phyloP scores from a whole-genome alignment of 2,888 invertebrate species.

The Drosophila mayaguana region DNA sequence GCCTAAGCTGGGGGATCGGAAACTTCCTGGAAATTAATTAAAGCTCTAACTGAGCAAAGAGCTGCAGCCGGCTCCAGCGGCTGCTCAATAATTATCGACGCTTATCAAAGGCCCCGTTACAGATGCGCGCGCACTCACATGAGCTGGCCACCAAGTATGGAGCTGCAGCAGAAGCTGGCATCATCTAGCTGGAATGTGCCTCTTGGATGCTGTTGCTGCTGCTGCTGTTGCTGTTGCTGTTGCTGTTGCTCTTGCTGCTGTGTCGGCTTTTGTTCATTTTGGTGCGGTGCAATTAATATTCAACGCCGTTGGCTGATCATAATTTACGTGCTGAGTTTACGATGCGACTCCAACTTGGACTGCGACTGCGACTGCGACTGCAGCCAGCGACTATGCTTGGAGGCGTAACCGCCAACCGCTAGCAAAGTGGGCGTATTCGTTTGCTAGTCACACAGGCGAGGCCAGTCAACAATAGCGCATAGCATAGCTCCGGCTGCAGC shows the following conservation, averaged over 20 bases:
- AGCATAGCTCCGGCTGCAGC: neutral
- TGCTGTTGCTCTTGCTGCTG: conserved; percentile 37
- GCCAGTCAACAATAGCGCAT: conserved; percentile 48
- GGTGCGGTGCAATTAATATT: conserved; percentile 85
- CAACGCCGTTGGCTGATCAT: conserved; percentile 85
- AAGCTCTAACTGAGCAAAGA: conserved; percentile 60
- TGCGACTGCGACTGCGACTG: conserved; percentile 2
- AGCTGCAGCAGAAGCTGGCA: conserved; percentile 41
- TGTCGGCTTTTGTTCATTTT: conserved; percentile 74
- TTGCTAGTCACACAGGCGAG: conserved; percentile 44
- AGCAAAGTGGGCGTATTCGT: conserved; percentile 67
- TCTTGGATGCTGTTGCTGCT: conserved; percentile 2
- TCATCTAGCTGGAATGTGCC: conserved; percentile 66
- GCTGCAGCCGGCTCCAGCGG: conserved; percentile 24
- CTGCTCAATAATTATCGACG: conserved; percentile 83
- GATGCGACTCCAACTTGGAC: conserved; percentile 64
- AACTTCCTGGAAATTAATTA: conserved; percentile 80
- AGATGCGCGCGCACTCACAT: conserved; percentile 72
- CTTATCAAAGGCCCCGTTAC: conserved; percentile 82
- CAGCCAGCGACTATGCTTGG: conserved; percentile 37
- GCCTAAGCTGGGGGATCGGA: conserved; percentile 51
- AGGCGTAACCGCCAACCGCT: conserved; percentile 70
- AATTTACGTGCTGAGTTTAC: conserved; percentile 85
- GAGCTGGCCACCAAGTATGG: conserved; percentile 60
- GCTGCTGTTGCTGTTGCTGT: conserved; percentile 26